Base-by-base conservation (phyloP, 2,888 invertebrate genomes). In the Diachrysia chrysitis region DNA sequence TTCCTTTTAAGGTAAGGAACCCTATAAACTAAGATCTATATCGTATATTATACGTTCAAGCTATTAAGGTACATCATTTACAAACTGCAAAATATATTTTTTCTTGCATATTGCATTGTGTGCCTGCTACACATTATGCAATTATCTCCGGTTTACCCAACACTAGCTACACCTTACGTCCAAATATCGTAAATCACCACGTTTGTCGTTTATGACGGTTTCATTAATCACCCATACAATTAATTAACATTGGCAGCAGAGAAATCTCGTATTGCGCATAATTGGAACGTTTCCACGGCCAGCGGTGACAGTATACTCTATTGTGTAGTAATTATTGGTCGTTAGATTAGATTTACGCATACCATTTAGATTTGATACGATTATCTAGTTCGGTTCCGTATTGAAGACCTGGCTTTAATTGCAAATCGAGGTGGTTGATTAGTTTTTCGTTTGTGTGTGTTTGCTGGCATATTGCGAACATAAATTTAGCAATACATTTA, bases 221-320 rank as follows among this genome's bases (percentile, higher is more conserved):
- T 75, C 63, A 79, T 81, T 78, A 70, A 79, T 76, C 76, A 79
- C 66, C 42, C 35, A 66, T 56, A 70, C 61, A 68, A 71, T 69
- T 75, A 80, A 82, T 81, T 82, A 83, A 72, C 71, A 76, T 73
- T 58, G 71, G 60, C 67, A 64, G 58, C 53, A 25, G 66, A 76
- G 78, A 69, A 70, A 75, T 70, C 64, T 71, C 73, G 66, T 74
- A 76, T 71, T 71, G 71, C 29, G 72, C 79, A 77, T 81, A 77
- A 82, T 78, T 82, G 74, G 73, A 76, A 73, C 71, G 59, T 58
- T 66, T 64, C 35, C 51, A 58, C 56, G 54, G 42, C 59, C 48
- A 53, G 42, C 62, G 70, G 59, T 63, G 71, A 70, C 63, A 56
- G 42, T 56, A 29, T 48, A n/a, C 65, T 61, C 67, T 66, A 78